Evolutionary conservation across 2,888 invertebrate species (phyloP), one percentile per base, ranked within the genome.

Genomic region (Nemurella pictetii): DNA sequence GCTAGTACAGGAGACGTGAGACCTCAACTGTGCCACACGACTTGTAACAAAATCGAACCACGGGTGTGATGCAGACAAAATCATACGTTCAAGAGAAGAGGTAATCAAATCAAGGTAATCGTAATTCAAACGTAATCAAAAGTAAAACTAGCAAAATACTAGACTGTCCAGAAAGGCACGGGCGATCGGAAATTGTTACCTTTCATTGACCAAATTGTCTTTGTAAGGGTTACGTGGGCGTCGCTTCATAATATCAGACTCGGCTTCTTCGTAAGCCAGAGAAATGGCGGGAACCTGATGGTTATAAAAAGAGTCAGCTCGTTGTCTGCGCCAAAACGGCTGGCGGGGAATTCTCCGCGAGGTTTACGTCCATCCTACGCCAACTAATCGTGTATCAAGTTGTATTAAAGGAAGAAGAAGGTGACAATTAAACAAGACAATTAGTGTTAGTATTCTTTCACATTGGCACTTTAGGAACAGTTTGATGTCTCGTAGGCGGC

Each of bases 191-290:
- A 82, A 28, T 55, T 82, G 74, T 86, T 94, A 96, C 96, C 97
- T 96, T 94, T 96, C 96, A 92, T 97, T 97, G 91, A 98, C 97
- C 91, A 97, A 95, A 93, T 97, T 97, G 93, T 97, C 97, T 90
- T 93, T 93, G 92, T 94, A 93, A 88, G 97, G 96, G 91, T 97
- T 95, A 91, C 97, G 94, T 89, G 97, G 97, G 89, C 94, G 94
- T 89, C 97, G 94, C 94, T 97, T 97, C 97, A 97, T 97, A 91
- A 97, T 97, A 93, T 97, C 97, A 88, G 96, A 94, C 91, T 97
- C 97, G 87, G 97, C 96, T 89, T 94, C 93, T 92, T 97, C 97
- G 92, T 97, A 97, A 89, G 97, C 97, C 90, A 97, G 93, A 88
- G 97, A 97, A 91, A 97, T 97, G 89, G 97, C 97, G 90, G 97